Conservation (phyloP, 2,797 vertebrate genomes). For the Sphenopsis melanotis region DNA sequence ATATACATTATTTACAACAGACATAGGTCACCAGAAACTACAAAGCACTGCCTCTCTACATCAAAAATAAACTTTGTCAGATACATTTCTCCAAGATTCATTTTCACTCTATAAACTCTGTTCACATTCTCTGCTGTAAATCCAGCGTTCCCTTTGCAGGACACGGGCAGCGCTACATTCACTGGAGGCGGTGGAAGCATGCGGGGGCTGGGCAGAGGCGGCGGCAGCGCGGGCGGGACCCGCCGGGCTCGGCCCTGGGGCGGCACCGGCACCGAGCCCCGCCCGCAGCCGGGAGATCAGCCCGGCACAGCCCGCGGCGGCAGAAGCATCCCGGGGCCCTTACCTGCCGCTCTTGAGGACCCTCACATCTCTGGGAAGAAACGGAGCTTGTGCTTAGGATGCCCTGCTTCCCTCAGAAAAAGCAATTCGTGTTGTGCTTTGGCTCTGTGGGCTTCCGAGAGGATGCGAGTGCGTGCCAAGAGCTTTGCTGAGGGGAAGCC, state of each 20-base stretch:
- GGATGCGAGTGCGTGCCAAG: background rate
- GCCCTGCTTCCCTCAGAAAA: background rate
- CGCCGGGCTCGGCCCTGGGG: background rate
- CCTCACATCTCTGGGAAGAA: background rate
- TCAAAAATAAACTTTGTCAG: slow-evolving; percentile 67
- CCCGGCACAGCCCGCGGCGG: fast-evolving
- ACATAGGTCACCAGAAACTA: slow-evolving; percentile 75
- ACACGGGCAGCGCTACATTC: background rate
- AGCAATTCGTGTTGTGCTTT: slow-evolving; percentile 5
- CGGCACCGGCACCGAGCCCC: background rate
- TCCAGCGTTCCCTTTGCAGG: slow-evolving; percentile 17
- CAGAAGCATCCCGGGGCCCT: fast-evolving
- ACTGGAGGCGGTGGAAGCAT: background rate
- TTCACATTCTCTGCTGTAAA: slow-evolving; percentile 27
- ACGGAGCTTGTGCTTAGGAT: background rate
- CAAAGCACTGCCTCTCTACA: slow-evolving; percentile 68
- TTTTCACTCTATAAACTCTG: slow-evolving; percentile 42
- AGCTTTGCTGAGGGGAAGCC: background rate
- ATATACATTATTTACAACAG: slow-evolving; percentile 86
- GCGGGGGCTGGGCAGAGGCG: background rate
- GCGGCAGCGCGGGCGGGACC: background rate
- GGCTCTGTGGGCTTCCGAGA: background rate
- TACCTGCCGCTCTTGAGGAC: background rate
- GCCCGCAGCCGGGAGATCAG: background rate
- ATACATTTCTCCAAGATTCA: slow-evolving; percentile 18